Evolutionary conservation across 2,888 invertebrate species (phyloP).

Genomic region (Apamea crenata): DNA sequence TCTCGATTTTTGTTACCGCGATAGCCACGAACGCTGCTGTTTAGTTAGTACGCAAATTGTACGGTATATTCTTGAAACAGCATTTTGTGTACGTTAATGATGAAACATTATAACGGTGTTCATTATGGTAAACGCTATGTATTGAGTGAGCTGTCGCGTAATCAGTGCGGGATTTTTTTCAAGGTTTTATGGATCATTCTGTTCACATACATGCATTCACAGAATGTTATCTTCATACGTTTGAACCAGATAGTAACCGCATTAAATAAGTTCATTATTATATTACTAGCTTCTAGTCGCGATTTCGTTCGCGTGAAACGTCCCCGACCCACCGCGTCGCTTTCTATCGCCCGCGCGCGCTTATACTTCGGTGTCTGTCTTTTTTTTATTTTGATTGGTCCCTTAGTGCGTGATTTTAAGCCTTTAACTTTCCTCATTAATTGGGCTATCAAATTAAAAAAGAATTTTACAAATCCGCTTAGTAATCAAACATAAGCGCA

Average conservation of each 20-base stretch:
- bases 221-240: constrained; percentile 16
- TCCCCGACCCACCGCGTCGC: too few relatives aligned
- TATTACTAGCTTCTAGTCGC: neutral
- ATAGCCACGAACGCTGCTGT: neutral
- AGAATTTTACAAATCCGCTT: neutral
- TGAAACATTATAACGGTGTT: constrained; percentile 11
- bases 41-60: neutral
- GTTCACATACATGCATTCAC: constrained; percentile 1
- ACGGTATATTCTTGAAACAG: neutral
- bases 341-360: neutral
- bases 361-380: neutral
- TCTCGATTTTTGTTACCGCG: neutral
- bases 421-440: too few relatives aligned
- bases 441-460: neutral
- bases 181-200: constrained; percentile 8
- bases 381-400: neutral
- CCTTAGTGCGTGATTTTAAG: neutral
- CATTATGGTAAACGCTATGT: neutral
- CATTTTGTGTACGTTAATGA: neutral
- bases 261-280: neutral
- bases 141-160: neutral
- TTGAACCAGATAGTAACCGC: neutral
- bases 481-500: neutral
- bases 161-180: constrained; percentile 1
- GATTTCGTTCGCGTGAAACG: too few relatives aligned